Conservation (phyloP, 2,888 invertebrate species). For the Gasteruption jaculator region DNA sequence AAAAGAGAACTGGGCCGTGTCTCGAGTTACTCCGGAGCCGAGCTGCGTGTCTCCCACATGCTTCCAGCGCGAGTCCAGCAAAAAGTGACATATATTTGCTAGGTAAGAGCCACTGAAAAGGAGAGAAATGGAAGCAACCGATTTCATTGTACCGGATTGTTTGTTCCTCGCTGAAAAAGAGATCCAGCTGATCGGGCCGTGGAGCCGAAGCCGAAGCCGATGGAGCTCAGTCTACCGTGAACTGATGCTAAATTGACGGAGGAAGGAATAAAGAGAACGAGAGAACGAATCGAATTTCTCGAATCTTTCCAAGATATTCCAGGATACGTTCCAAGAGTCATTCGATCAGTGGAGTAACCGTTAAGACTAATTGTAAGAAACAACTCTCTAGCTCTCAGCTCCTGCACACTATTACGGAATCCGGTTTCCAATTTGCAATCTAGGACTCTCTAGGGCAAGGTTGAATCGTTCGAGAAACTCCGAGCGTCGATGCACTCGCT, state of each 20-base stretch:
- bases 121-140: slow-evolving; percentile 7
- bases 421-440: too few relatives aligned
- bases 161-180: slow-evolving; percentile 21
- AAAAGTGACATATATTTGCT: slow-evolving; percentile 33
- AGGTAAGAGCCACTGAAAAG: slow-evolving; percentile 4
- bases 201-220: slow-evolving; percentile 22
- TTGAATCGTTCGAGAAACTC: too few relatives aligned
- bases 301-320: slow-evolving; percentile 20
- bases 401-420: too few relatives aligned
- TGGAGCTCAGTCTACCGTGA: slow-evolving; percentile 23
- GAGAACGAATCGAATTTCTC: slow-evolving; percentile 23
- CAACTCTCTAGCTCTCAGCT: too few relatives aligned
- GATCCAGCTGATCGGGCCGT: slow-evolving; percentile 24
- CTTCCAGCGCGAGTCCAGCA: slow-evolving; percentile 20
- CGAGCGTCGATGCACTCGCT: too few relatives aligned
- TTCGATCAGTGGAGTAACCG: slow-evolving; percentile 20
- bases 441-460: too few relatives aligned
- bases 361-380: too few relatives aligned
- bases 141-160: slow-evolving; percentile 24
- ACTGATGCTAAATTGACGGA: too few relatives aligned
- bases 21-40: slow-evolving; percentile 27
- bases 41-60: slow-evolving; percentile 26
- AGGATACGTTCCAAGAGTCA: slow-evolving; percentile 19
- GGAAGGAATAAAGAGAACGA: slow-evolving; percentile 20
- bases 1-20: slow-evolving; percentile 32